Evolutionary conservation across 2,797 vertebrate genomes (phyloP).

Genomic region (Microcaecilia unicolor): DNA sequence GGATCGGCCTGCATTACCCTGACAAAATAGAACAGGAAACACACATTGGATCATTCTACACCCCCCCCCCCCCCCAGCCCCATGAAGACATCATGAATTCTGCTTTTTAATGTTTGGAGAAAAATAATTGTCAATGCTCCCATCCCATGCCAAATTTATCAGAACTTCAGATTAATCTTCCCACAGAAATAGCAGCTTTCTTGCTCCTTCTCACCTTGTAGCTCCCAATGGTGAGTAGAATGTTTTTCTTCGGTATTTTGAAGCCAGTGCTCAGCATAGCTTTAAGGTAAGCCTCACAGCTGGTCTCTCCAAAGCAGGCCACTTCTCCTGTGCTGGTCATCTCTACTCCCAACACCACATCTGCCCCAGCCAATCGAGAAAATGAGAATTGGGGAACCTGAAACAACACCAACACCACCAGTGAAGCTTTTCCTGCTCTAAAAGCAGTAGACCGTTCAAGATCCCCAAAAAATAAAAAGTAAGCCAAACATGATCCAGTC

Average conservation of each 20-base stretch:
- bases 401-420: neutral
- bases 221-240: constrained; percentile 91
- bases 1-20: too few species aligned
- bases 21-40: too few species aligned
- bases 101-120: too few species aligned
- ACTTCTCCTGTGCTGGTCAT: constrained; percentile 97
- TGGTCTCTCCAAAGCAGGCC: constrained; percentile 92
- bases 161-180: too few species aligned
- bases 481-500: too few species aligned
- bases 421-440: rapidly evolving
- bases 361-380: constrained; percentile 86
- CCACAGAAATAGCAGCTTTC: rapidly evolving
- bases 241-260: constrained; percentile 95
- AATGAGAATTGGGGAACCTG: constrained; percentile 97
- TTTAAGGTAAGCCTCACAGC: constrained; percentile 93
- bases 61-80: too few species aligned
- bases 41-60: too few species aligned
- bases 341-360: constrained; percentile 91
- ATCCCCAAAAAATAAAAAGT: too few species aligned
- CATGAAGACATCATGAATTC: too few species aligned
- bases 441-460: too few species aligned
- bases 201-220: constrained; percentile 67
- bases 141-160: rapidly evolving
- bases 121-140: neutral
- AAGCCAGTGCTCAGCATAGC: constrained; percentile 97